phyloP scores from a whole-genome alignment of 92 coral and sea anemone species.

The Phymanthus crucifer region DNA sequence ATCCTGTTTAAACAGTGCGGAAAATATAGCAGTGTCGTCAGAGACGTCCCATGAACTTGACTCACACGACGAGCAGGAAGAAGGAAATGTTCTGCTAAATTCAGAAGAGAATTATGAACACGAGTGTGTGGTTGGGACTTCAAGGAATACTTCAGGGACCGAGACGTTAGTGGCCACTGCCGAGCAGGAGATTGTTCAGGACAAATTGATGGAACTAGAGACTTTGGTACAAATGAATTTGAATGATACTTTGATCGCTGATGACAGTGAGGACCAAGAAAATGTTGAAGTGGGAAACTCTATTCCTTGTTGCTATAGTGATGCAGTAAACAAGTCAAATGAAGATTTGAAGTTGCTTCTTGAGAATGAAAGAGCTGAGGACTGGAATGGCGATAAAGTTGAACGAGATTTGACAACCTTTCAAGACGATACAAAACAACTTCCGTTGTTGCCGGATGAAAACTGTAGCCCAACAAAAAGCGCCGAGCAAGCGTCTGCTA shows the following conservation, averaged over 20 bases:
- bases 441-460: neutral
- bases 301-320: neutral
- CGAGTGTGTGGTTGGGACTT: neutral
- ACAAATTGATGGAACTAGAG: slow-evolving; percentile 5
- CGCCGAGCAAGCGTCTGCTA: neutral
- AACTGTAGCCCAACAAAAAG: neutral
- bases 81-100: neutral
- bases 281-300: neutral
- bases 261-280: neutral
- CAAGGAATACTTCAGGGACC: neutral
- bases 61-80: neutral
- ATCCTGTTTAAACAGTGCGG: neutral
- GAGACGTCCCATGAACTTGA: neutral
- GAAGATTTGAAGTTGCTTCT: neutral
- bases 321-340: neutral
- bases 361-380: neutral
- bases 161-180: neutral
- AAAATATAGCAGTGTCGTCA: neutral
- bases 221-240: neutral
- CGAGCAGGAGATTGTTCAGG: neutral
- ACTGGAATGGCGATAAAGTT: neutral
- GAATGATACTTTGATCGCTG: neutral
- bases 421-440: neutral
- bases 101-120: neutral
- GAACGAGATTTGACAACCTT: neutral